These are phyloP conservation scores for Myzus persicae DNA, from an alignment of 1,140 invertebrate genomes.

Conservation along the genomic window DNA sequence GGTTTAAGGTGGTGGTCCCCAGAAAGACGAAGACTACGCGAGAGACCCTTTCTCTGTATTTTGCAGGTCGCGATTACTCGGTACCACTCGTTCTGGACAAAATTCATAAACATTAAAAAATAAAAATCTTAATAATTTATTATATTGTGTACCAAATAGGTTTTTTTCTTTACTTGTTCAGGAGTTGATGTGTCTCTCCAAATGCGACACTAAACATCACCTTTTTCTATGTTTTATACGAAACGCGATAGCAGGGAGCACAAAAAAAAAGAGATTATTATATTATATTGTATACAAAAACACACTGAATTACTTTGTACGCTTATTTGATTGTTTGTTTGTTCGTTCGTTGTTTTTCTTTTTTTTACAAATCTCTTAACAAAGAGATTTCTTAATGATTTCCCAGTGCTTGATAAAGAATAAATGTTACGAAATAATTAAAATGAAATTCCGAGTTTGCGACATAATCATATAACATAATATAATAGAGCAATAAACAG, in stretches of 20 bases:
- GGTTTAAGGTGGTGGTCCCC: background rate
- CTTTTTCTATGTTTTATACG: background rate
- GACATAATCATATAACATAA: background rate
- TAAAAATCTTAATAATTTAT: background rate
- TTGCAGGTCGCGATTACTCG: background rate
- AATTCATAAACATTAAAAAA: constrained; percentile 47
- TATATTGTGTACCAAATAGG: background rate
- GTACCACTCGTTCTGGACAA: background rate
- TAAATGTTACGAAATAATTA: constrained; percentile 38
- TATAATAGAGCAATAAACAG: background rate
- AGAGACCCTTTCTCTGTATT: constrained; percentile 26
- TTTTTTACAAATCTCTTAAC: background rate
- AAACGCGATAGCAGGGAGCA: background rate
- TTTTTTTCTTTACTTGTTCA: background rate
- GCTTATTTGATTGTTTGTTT: background rate
- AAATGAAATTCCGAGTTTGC: background rate
- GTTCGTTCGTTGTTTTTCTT: background rate
- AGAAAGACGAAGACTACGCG: background rate
- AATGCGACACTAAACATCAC: background rate
- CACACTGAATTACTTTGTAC: background rate
- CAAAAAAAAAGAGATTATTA: constrained; percentile 38
- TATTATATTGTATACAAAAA: background rate
- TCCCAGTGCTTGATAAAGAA: background rate
- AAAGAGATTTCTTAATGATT: constrained; percentile 8
- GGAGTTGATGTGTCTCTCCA: background rate